Conservation (phyloP, 2,113 vertebrate genomes). For the Nothoprocta perdicaria region DNA sequence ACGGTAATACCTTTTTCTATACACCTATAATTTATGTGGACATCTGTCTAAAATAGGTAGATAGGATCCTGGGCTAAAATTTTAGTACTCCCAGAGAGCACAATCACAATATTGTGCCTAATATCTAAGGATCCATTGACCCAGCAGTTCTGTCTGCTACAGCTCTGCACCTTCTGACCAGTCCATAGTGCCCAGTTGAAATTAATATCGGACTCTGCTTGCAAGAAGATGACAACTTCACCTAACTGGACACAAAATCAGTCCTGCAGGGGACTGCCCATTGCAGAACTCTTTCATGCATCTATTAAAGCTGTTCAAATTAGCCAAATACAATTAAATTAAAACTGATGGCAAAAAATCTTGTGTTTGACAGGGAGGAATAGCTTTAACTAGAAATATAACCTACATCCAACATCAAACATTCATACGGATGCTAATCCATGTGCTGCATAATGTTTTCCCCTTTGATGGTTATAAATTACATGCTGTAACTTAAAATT, state of each 20-base stretch:
- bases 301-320: background rate
- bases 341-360: background rate
- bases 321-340: background rate
- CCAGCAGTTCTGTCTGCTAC: background rate
- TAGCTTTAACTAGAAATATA: background rate
- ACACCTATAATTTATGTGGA: background rate
- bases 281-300: background rate
- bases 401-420: background rate
- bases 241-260: background rate
- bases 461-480: slow-evolving; percentile 6
- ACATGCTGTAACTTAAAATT: background rate
- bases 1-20: background rate
- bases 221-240: background rate
- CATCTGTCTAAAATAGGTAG: background rate
- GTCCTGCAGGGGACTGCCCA: background rate
- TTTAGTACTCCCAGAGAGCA: background rate
- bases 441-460: background rate
- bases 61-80: background rate
- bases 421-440: slow-evolving; percentile 1
- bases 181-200: background rate
- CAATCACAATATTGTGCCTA: background rate
- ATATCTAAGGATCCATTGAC: background rate
- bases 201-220: background rate
- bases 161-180: background rate
- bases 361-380: background rate